phyloP scores from a whole-genome alignment of 1,140 invertebrate genomes.

The Brachystomella parvula region DNA sequence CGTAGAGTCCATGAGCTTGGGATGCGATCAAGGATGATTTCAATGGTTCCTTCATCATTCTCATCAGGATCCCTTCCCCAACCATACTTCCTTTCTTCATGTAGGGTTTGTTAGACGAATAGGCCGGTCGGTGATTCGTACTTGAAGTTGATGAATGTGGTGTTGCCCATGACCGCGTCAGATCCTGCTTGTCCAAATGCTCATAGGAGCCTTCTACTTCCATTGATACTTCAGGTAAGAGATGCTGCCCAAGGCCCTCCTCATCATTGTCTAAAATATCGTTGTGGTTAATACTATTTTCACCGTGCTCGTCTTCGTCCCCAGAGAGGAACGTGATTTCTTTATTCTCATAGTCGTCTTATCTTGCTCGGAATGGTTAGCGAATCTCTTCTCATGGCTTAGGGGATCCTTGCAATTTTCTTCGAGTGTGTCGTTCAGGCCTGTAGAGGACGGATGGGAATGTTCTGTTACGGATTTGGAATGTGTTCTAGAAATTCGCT shows the following conservation, averaged over 20 bases:
- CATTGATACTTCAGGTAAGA: constrained; percentile 34
- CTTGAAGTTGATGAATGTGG: constrained; percentile 9
- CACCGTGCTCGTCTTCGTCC: constrained; percentile 17
- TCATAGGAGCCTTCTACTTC: constrained; percentile 12
- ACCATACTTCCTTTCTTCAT: constrained; percentile 13
- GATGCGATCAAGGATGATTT: constrained; percentile 13
- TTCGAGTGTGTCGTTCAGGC: not conserved
- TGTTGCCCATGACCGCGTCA: not conserved
- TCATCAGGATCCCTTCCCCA: constrained; percentile 31
- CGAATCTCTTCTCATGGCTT: not conserved
- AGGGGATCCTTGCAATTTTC: not conserved
- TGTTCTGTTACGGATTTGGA: not conserved
- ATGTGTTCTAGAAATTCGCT: not conserved
- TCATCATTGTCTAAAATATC: constrained; percentile 24
- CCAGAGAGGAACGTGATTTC: constrained; percentile 4
- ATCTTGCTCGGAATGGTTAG: constrained; percentile 4
- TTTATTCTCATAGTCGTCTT: constrained; percentile 11
- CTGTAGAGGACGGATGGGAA: not conserved
- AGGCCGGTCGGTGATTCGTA: constrained; percentile 4
- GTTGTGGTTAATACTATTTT: constrained; percentile 21
- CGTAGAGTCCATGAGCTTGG: constrained; percentile 1
- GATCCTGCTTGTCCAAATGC: not conserved
- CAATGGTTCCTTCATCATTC: constrained; percentile 36
- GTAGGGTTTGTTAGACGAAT: not conserved
- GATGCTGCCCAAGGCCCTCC: constrained; percentile 19